Percentiles rank a stretch among this genome's conserved stretches.
Evolutionary conservation across 1,140 invertebrate species (phyloP).

Genomic region (Belonocnema kinseyi): DNA sequence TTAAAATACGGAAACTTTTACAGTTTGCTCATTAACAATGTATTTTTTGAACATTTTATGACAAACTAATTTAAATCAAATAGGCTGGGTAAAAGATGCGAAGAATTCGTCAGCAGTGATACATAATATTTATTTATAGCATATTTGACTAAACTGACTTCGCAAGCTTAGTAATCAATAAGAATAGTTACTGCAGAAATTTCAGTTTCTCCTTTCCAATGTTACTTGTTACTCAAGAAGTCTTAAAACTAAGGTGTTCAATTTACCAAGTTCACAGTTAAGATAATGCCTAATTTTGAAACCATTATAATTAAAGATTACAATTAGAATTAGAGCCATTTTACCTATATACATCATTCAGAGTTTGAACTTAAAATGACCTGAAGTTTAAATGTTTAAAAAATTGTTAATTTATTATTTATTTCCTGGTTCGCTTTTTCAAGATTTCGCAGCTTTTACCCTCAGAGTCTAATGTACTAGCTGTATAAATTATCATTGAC

Average conservation of each 20-base stretch:
- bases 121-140: constrained; percentile 16
- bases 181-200: background rate
- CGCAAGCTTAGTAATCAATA: background rate
- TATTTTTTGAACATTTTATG: constrained; percentile 44
- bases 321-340: no score
- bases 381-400: no score
- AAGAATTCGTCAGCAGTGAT: background rate
- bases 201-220: background rate
- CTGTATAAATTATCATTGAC: no score
- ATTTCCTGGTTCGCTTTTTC: background rate
- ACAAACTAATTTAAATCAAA: background rate
- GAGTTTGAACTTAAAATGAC: no score
- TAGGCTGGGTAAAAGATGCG: background rate
- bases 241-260: no score
- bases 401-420: no score
- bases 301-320: no score
- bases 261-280: no score
- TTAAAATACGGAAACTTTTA: constrained; percentile 28
- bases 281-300: no score
- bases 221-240: no score
- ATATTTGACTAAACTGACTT: background rate
- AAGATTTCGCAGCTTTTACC: constrained; percentile 23
- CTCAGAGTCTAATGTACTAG: constrained; percentile 3
- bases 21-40: constrained; percentile 35
- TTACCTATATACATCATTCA: no score